phyloP scores from a whole-genome alignment of 2,888 invertebrate species.

The Camponotus fellah region DNA sequence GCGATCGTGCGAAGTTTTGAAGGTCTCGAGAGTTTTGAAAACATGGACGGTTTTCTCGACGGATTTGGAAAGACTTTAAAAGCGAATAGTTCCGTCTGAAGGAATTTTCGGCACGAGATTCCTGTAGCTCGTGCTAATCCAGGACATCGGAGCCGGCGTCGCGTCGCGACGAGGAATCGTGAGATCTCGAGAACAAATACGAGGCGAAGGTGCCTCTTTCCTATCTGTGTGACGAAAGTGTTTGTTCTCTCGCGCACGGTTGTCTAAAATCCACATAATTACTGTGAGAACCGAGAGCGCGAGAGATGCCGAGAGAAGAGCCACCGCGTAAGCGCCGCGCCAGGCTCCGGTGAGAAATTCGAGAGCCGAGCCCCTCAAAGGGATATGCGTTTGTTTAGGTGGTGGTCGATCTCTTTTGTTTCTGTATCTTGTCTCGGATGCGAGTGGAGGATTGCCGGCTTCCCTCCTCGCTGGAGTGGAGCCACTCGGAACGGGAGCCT shows the following conservation, averaged over 20 bases:
- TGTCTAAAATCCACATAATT: slow-evolving; percentile 75
- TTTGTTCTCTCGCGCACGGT: slow-evolving; percentile 61
- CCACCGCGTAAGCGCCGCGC: slow-evolving; percentile 70
- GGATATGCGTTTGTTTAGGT: slow-evolving; percentile 74
- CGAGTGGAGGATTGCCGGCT: slow-evolving; percentile 51
- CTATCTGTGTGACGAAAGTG: slow-evolving; percentile 57
- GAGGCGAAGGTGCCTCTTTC: slow-evolving; percentile 41
- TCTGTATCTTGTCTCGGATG: slow-evolving; percentile 69
- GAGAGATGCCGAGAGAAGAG: not conserved
- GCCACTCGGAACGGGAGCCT: slow-evolving; percentile 45
- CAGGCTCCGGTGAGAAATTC: slow-evolving; percentile 52
- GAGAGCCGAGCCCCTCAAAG: slow-evolving; percentile 58
- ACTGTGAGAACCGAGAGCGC: slow-evolving; percentile 73
- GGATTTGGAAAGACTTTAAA: not conserved
- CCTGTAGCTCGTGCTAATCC: slow-evolving; percentile 59
- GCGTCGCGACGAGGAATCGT: slow-evolving; percentile 57
- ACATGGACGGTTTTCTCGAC: not conserved
- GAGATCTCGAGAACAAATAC: slow-evolving; percentile 59
- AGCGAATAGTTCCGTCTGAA: slow-evolving; percentile 15
- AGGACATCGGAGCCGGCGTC: slow-evolving; percentile 24
- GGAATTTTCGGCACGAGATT: slow-evolving; percentile 44
- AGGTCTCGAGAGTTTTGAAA: not conserved
- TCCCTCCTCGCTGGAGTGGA: slow-evolving; percentile 43
- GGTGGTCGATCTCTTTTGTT: slow-evolving; percentile 73
- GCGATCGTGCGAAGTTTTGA: slow-evolving; percentile 37